Percentiles rank a stretch among this genome's conserved stretches.
These are phyloP conservation scores for Mastomys natalensis DNA, from an alignment of 2,113 vertebrate species.

Conservation along the genomic window DNA sequence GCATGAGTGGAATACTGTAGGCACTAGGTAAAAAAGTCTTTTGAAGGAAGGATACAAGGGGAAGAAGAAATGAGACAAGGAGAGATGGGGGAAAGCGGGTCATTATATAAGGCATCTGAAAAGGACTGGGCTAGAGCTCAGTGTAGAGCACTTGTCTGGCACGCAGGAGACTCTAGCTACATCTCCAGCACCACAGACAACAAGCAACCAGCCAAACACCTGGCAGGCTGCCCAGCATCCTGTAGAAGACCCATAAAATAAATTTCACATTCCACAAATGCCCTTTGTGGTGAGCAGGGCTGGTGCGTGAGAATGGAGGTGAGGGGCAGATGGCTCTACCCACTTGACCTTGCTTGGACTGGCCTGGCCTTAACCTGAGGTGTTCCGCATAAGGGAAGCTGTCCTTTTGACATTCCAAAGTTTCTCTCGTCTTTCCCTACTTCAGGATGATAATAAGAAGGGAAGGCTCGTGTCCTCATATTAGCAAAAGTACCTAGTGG, in stretches of 20 bases:
- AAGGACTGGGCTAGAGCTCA: neutral
- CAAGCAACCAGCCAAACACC: neutral
- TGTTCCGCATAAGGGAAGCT: no score
- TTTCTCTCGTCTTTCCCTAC: neutral
- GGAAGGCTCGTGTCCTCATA: neutral
- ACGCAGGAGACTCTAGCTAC: neutral
- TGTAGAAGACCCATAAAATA: neutral
- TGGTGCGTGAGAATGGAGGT: neutral
- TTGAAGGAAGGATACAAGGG: neutral
- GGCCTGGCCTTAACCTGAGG: neutral
- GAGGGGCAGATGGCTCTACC: neutral
- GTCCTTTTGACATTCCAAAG: neutral
- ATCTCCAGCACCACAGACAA: neutral
- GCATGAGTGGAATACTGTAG: accelerated
- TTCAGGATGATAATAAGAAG: neutral
- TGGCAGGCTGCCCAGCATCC: neutral
- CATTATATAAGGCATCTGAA: neutral
- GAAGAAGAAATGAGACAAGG: no score
- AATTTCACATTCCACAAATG: neutral
- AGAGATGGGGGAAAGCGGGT: neutral
- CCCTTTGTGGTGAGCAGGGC: neutral
- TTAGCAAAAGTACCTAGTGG: neutral
- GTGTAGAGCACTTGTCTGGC: neutral
- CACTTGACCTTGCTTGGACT: no score
- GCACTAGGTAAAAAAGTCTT: neutral